phyloP scores from a whole-genome alignment of 2,113 vertebrate species.

The Recurvirostra avosetta region DNA sequence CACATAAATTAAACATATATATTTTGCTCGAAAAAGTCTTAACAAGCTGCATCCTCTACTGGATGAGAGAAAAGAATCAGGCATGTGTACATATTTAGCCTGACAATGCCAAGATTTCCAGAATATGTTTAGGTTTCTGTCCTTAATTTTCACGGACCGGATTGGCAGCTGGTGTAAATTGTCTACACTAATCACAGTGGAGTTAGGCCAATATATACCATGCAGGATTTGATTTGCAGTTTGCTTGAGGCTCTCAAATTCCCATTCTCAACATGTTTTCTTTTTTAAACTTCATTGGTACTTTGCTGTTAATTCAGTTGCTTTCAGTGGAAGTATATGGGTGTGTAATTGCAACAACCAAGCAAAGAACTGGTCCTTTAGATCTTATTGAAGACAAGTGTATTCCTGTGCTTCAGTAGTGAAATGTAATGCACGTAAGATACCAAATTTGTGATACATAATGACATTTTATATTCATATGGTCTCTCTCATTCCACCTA shows the following conservation, averaged over 20 bases:
- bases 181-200: background rate
- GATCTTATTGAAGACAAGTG: background rate
- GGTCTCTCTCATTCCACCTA: background rate
- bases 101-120: slow-evolving; percentile 49
- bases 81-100: slow-evolving; percentile 62
- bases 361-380: background rate
- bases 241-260: background rate
- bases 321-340: background rate
- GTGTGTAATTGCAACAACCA: background rate
- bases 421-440: background rate
- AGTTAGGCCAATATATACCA: background rate
- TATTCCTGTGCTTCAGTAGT: background rate
- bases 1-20: slow-evolving; percentile 68
- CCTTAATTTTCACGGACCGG: slow-evolving; percentile 40
- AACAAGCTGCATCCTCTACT: slow-evolving; percentile 58
- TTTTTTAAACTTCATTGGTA: background rate
- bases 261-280: background rate
- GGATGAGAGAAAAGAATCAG: slow-evolving; percentile 54
- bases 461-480: background rate
- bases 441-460: background rate
- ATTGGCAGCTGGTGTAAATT: slow-evolving; percentile 22
- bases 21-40: slow-evolving; percentile 38
- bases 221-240: background rate
- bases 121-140: slow-evolving; percentile 47
- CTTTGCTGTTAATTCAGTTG: background rate